Percentiles rank a stretch among this genome's conserved stretches.
Conservation (phyloP, 2,888 invertebrate species). For the Molorchus minor region DNA sequence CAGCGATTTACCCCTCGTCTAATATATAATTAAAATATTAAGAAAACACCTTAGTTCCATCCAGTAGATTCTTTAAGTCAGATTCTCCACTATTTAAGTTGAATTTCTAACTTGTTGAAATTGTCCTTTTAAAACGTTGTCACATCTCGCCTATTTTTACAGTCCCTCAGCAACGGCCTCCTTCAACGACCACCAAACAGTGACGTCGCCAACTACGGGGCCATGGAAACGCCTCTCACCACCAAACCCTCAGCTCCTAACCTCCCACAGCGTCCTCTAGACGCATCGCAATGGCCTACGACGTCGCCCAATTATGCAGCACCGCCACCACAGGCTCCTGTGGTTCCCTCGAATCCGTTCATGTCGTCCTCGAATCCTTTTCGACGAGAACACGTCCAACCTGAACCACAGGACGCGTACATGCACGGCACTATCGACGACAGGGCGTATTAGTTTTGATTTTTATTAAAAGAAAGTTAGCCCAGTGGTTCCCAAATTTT, state of each 20-base stretch:
- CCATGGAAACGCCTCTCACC: conserved; percentile 64
- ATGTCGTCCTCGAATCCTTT: conserved; percentile 57
- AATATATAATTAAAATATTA: no score
- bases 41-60: no score
- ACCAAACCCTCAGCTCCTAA: conserved; percentile 38
- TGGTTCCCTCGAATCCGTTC: conserved; percentile 54
- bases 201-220: conserved; percentile 66
- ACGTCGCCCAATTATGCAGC: conserved; percentile 29
- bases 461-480: no score
- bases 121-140: neutral
- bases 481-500: no score
- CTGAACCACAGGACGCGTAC: conserved; percentile 69
- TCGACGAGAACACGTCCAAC: conserved; percentile 68
- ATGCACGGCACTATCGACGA: conserved; percentile 66
- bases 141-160: conserved; percentile 8
- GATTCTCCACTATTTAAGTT: no score
- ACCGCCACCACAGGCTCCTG: conserved; percentile 35
- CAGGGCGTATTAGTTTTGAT: conserved; percentile 59
- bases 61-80: no score
- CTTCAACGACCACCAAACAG: conserved; percentile 57
- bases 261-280: conserved; percentile 36
- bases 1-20: no score
- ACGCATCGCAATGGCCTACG: conserved; percentile 42
- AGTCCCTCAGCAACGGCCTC: conserved; percentile 53
- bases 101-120: no score